These are phyloP conservation scores for Nasonia giraulti DNA, from an alignment of 1,140 invertebrate species.

Conservation along the genomic window DNA sequence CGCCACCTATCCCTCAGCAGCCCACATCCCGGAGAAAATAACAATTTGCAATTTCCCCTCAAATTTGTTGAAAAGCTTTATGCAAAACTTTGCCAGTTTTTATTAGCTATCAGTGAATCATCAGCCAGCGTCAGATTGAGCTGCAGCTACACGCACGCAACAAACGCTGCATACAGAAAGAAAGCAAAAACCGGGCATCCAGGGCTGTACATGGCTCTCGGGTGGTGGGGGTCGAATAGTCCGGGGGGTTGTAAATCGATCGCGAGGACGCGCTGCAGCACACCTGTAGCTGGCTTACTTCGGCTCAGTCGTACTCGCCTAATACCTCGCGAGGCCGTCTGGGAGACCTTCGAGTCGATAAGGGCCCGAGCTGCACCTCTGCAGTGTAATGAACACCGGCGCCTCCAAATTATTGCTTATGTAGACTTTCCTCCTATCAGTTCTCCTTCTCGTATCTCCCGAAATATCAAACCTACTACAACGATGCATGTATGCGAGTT, in stretches of 20 bases:
- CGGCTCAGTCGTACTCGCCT: constrained; percentile 60
- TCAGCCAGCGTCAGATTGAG: constrained; percentile 41
- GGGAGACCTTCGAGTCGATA: constrained; percentile 54
- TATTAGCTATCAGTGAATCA: constrained; percentile 51
- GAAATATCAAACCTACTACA: neutral
- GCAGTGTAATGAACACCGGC: neutral
- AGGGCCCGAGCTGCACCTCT: constrained; percentile 14
- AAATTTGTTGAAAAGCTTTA: constrained; percentile 44
- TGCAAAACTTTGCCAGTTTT: constrained; percentile 43
- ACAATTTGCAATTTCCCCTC: constrained; percentile 15
- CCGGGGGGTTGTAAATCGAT: constrained; percentile 47
- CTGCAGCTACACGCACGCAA: neutral
- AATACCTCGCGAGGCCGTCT: constrained; percentile 55
- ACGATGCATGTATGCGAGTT: neutral
- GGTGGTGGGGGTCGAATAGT: neutral
- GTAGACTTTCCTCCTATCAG: no score
- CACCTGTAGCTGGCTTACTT: constrained; percentile 26
- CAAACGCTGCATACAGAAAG: neutral
- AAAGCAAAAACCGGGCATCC: neutral
- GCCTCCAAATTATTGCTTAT: neutral
- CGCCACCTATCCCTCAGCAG: neutral
- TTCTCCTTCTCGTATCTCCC: no score
- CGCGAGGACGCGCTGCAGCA: neutral
- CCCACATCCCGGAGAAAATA: neutral
- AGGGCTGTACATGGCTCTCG: neutral